phyloP scores from a whole-genome alignment of 2,797 vertebrate species.

The Siniperca undulata region DNA sequence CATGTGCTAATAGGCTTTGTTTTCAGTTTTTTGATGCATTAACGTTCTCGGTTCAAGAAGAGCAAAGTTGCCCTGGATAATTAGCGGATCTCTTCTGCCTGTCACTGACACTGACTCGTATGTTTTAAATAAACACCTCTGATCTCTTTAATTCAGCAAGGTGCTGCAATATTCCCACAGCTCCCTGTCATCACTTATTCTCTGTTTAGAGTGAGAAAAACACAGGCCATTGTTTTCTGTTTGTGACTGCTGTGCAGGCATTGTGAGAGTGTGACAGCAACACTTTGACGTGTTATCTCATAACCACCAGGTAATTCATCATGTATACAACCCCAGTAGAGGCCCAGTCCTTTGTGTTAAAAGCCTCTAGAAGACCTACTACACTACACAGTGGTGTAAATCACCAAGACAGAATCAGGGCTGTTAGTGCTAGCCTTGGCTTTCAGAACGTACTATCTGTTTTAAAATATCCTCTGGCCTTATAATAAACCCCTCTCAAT shows the following conservation, averaged over 20 bases:
- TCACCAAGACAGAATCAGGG: conserved; percentile 84
- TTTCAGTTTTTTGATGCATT: conserved; percentile 22
- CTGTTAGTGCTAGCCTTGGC: conserved; percentile 64
- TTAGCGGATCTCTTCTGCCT: conserved; percentile 48
- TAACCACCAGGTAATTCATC: conserved; percentile 79
- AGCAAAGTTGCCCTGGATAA: conserved; percentile 37
- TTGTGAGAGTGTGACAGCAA: conserved; percentile 67
- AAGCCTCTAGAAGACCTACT: conserved; percentile 72
- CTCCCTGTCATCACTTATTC: conserved; percentile 47
- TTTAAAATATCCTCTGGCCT: conserved; percentile 74
- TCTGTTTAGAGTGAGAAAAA: conserved; percentile 43
- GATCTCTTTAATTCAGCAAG: conserved; percentile 54
- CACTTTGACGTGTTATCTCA: conserved; percentile 74
- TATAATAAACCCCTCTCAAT: conserved; percentile 76
- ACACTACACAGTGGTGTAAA: conserved; percentile 76
- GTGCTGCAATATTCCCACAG: conserved; percentile 41
- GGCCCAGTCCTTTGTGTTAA: conserved; percentile 67
- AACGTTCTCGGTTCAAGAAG: conserved; percentile 15
- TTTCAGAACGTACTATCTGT: conserved; percentile 59
- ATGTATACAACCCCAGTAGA: conserved; percentile 67
- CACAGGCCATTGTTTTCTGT: conserved; percentile 42
- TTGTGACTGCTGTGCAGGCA: conserved; percentile 46
- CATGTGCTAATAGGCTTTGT: not conserved
- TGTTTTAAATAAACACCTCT: conserved; percentile 57
- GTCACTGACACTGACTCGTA: conserved; percentile 53